Percentiles rank a stretch among this genome's conserved stretches.
Evolutionary conservation across 1,140 invertebrate genomes (phyloP).

Genomic region (Reticulitermes speratus): DNA sequence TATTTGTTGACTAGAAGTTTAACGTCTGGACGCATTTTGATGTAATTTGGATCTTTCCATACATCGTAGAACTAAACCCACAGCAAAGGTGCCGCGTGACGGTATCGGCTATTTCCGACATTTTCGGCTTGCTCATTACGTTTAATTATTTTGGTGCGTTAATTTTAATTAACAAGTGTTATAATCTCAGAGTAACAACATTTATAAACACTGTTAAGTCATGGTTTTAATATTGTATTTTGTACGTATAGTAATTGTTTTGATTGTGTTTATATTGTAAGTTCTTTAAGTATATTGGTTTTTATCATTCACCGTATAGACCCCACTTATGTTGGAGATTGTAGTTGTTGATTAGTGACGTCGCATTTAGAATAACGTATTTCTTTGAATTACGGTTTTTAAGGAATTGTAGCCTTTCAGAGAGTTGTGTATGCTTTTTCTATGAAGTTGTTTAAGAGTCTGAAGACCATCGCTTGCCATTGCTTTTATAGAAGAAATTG

Average conservation of each 20-base stretch:
- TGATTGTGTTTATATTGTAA: background rate
- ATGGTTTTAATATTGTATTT: constrained; percentile 8
- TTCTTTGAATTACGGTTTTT: background rate
- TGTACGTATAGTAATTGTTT: background rate
- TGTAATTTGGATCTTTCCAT: background rate
- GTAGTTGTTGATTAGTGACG: background rate
- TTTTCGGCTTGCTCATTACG: constrained; percentile 12
- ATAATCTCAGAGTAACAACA: background rate
- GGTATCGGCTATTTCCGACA: background rate
- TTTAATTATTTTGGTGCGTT: background rate
- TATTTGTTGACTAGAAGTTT: background rate
- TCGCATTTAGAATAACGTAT: background rate
- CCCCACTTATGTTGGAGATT: background rate
- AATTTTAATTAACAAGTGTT: constrained; percentile 4
- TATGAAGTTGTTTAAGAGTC: background rate
- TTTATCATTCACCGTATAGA: background rate
- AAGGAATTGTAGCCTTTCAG: background rate
- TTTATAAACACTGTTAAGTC: background rate
- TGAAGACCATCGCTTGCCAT: background rate
- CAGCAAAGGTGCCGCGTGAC: background rate
- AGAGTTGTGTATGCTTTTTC: background rate
- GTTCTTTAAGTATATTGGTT: background rate
- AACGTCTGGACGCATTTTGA: background rate
- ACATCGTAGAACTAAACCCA: background rate
- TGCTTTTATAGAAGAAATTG: background rate